Evolutionary conservation across 2,888 invertebrate genomes (phyloP).

Genomic region (Drosophila aldrichi): DNA sequence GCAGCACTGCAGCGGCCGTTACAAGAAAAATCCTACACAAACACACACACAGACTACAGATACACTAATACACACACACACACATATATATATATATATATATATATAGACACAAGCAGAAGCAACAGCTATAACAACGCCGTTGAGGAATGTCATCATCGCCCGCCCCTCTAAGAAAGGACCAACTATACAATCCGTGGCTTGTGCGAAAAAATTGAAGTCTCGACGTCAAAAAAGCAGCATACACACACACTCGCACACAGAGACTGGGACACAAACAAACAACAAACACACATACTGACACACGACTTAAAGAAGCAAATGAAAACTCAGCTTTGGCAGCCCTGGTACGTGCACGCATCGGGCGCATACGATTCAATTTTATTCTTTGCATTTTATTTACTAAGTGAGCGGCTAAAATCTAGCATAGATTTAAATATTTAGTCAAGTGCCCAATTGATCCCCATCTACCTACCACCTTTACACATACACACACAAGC

Average conservation of each 20-base stretch:
- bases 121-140: conserved; percentile 20
- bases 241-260: conserved; percentile 23
- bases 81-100: conserved; percentile 15
- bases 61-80: conserved; percentile 17
- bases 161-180: conserved; percentile 21
- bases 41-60: conserved; percentile 21
- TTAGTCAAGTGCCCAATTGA: conserved; percentile 58
- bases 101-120: conserved; percentile 24
- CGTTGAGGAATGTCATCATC: conserved; percentile 17
- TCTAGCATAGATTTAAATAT: conserved; percentile 64
- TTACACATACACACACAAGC: neutral
- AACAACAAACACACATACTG: conserved; percentile 11
- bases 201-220: conserved; percentile 14
- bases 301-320: conserved; percentile 13
- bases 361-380: conserved; percentile 49
- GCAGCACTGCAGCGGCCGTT: conserved; percentile 45
- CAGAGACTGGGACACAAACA: conserved; percentile 14
- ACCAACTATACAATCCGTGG: conserved; percentile 31
- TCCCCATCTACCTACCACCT: conserved; percentile 9
- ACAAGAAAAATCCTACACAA: conserved; percentile 25
- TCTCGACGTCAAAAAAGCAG: conserved; percentile 26
- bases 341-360: conserved; percentile 30
- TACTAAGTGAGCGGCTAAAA: conserved; percentile 67
- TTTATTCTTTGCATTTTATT: conserved; percentile 75
- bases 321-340: conserved; percentile 37